Base-by-base conservation (phyloP, 1,140 invertebrate species). In the Argopecten irradians region DNA sequence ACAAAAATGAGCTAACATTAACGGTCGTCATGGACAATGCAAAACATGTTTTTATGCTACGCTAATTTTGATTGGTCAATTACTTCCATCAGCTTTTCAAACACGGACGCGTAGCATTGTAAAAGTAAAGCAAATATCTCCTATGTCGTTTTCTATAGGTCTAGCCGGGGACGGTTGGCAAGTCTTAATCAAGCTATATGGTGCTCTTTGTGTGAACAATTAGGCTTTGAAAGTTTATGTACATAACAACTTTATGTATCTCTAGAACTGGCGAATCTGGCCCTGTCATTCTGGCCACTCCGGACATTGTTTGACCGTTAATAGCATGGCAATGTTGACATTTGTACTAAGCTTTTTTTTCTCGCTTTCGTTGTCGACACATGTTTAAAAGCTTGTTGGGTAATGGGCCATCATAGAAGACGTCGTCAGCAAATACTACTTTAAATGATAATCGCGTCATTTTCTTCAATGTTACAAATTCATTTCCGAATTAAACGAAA, bases 31-130 rank as follows among this genome's bases (percentile, higher is more conserved):
- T 71, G 55, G 55, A 71, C 55, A 71, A 71, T 71, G 55, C 55
- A 28, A 71, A 71, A 71, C 55, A 71, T 71, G 55, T 71, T 71
- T 71, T 71, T 71, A 71, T 71, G 55, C 55, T 71, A 71, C 55
- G 55, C 55, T 71, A 71, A 71, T 71, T 71, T 71, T 71, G 22
- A 71, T 71, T 71, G 55, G 55, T 71, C 55, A 71, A 71, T 71
- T 71, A 71, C 55, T 71, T 71, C 55, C 55, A 71, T 71, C 55
- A 71, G 55, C 55, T 71, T 71, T 71, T 71, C 55, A 71, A 71
- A 71, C 55, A 71, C 55, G n/a, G 55, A 71, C 55, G 55, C 55
- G 55, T 3, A 71, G 55, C 55, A 71, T 71, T 71, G 55, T 71
- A n/a, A 71, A 71, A 71, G 55, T 71, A 28, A 71, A 16, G 55